phyloP scores from a whole-genome alignment of 2,797 vertebrate genomes.

The Glossophaga mutica region DNA sequence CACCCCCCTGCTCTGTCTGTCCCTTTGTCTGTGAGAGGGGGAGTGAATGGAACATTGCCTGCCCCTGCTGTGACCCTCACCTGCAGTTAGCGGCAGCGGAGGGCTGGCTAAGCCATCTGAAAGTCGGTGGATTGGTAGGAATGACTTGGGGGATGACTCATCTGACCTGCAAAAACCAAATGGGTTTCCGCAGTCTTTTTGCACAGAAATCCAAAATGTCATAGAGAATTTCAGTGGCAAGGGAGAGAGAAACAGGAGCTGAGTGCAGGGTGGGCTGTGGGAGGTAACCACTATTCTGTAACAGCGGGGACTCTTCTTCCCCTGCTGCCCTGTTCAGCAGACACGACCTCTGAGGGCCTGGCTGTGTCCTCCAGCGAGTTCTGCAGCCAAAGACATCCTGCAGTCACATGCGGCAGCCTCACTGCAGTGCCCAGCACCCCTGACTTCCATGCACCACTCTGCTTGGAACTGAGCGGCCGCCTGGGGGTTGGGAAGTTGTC shows the following conservation, averaged over 20 bases:
- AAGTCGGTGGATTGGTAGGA: not conserved
- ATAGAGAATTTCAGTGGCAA: not conserved
- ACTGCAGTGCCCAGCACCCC: not conserved
- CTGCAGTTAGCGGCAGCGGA: not conserved
- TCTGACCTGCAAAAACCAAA: not conserved
- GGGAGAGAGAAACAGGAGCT: not conserved
- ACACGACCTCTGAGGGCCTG: not conserved
- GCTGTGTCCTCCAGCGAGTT: not conserved
- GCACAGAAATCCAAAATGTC: not conserved
- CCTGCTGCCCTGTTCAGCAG: not conserved
- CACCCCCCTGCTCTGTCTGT: not conserved
- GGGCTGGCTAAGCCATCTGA: not conserved
- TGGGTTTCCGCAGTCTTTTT: not conserved
- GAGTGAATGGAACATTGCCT: not conserved
- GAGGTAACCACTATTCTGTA: not conserved
- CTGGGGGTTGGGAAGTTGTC: constrained; percentile 10
- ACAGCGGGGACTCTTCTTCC: not conserved
- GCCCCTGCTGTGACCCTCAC: not conserved
- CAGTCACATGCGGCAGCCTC: constrained; percentile 46
- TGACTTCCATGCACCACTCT: not conserved
- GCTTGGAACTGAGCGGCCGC: not conserved
- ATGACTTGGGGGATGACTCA: not conserved
- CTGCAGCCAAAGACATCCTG: constrained; percentile 4
- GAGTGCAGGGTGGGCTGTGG: not conserved
- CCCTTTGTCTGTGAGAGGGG: not conserved